Evolutionary conservation across 1,140 invertebrate species (phyloP), one percentile per base, ranked within the genome.

Genomic region (Dendrolimus punctatus): DNA sequence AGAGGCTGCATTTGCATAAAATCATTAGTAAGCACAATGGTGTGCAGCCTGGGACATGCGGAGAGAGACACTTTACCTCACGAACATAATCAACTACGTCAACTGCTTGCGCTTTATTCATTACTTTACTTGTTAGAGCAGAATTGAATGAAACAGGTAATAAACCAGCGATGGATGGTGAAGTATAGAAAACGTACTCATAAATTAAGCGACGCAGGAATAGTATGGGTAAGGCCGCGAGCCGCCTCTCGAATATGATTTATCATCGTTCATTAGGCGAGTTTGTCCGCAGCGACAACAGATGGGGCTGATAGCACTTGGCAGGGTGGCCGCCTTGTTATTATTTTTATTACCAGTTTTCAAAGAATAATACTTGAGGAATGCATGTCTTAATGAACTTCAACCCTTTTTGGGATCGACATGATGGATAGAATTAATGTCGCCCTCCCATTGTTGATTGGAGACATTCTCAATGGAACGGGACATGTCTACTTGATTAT

Each of bases 21-120:
- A 84, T 86, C 83, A 84, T 86, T 86, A 86, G 83, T 80, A 84
- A 84, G 83, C 83, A 86, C 83, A 86, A 86, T 86, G 83, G 75
- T 76, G 73, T 66, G 68, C 74, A 71, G 76, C 79, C 76, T 81
- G 80, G 79, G 82, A 85, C 80, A 80, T 73, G 77, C 66, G 62
- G 64, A 68, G 73, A 81, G 69, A 73, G 68, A 76, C 77, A 80
- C 71, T 76, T 77, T 71, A 80, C 62, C 71, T 67, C 62, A 66
- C 67, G 71, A 75, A 64, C 77, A 76, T 63, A 70, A 69, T 56
- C 60, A 60, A 46, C 53, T 40, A 68, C 39, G 37, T 39, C 48
- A 23, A 52, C 40, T 51, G 40, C 45, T 51, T 42, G 36, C 43
- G 51, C 43, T 55, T 6, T 8, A 10, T 61, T 51, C 76, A 80